Conservation (phyloP, 2,113 vertebrate species). For the Hydrochoerus hydrochaeris region DNA sequence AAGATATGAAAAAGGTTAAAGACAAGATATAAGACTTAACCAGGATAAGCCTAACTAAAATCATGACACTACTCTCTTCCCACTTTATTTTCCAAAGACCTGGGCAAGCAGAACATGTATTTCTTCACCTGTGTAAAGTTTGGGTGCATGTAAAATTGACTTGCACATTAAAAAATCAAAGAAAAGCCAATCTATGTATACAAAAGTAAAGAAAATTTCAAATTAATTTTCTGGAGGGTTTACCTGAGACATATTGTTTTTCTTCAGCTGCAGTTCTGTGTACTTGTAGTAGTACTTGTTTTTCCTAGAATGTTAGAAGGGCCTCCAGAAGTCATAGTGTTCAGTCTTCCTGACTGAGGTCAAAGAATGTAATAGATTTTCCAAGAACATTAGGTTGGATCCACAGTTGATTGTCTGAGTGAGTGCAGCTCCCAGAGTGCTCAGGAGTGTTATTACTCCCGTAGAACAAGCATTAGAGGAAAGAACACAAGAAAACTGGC, state of each 20-base stretch:
- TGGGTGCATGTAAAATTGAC: neutral
- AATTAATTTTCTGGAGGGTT: neutral
- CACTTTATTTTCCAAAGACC: neutral
- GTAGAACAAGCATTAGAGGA: neutral
- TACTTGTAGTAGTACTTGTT: neutral
- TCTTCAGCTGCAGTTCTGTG: neutral
- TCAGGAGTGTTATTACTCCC: neutral
- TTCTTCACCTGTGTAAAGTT: neutral
- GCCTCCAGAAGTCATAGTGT: neutral
- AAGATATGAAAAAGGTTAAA: neutral
- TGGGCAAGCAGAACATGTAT: neutral
- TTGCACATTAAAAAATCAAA: neutral
- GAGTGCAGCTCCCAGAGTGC: neutral
- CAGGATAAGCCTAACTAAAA: neutral
- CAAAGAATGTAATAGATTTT: neutral
- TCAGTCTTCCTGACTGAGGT: neutral
- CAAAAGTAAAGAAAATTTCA: slow-evolving; percentile 26
- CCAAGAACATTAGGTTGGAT: neutral
- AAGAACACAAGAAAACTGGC: neutral
- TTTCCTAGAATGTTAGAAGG: neutral
- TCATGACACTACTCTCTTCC: neutral
- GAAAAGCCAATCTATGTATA: neutral
- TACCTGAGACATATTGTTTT: neutral
- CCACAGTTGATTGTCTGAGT: neutral
- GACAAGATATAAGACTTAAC: neutral